Base-by-base conservation (phyloP, 2,113 vertebrate species). In the Sula dactylatra region DNA sequence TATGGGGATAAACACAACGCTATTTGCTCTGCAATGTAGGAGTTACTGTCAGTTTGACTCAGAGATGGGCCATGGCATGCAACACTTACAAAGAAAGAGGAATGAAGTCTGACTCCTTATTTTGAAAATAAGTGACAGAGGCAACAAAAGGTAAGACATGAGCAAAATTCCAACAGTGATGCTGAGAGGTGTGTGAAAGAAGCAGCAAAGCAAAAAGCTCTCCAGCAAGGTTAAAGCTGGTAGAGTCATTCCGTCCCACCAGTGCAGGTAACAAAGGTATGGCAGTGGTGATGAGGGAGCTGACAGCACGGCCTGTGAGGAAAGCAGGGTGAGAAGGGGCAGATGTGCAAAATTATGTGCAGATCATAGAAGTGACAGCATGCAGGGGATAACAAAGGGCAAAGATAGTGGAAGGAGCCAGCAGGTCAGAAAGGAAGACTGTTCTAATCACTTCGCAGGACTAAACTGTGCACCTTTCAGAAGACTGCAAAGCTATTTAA, bases 301-400 rank as follows among this genome's bases (percentile, higher is more conserved):
- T n/a, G 26, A 70, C 16, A 24, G 24, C 7, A 27, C 24, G 31
- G 54, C 10, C 34, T 40, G 19, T 16, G 45, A 34, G 31, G 20
- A 74, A 36, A 0, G 1, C 2, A 2, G 13, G 6, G 20, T 27
- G 32, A 34, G 45, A 80, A 72, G 24, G 9, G 10, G 9, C 24
- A 56, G 59, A 21, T 29, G 25, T 29, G 59, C 17, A 73, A 52
- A 79, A 58, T 12, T 15, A 25, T 4, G 4, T 40, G 38, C 49
- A 32, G 19, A 15, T 56, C 45, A 32, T 3, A 40, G 25, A 74
- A 71, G 52, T 34, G 62, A 58, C 8, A 55, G 24, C 24, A n/a
- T 1, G 3, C 10, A 49, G 13, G 4, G 27, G 11, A 58, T 74
- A 55, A 65, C 0, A 5, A 58, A 67, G 18, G 36, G 20, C 8